These are phyloP conservation scores for Patella ulyssiponensis DNA, from an alignment of 2,888 invertebrate species.

Conservation along the genomic window DNA sequence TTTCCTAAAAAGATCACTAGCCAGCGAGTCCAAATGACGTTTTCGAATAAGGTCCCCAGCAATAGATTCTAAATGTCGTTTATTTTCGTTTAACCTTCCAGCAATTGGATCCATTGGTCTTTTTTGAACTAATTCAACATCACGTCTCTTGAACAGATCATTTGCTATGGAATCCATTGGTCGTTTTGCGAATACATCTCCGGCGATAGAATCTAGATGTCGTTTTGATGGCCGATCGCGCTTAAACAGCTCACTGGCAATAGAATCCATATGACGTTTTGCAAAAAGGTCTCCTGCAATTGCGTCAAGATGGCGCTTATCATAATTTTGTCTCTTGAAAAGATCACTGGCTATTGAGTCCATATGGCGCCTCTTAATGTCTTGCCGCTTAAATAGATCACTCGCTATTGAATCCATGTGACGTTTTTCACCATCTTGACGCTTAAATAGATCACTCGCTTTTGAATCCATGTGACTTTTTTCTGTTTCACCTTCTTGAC, in stretches of 20 bases:
- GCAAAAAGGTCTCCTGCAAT: conserved; percentile 16
- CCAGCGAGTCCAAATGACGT: not conserved
- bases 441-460: not conserved
- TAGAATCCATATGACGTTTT: conserved; percentile 16
- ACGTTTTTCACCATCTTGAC: not conserved
- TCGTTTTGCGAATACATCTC: conserved; percentile 18
- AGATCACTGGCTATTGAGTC: conserved; percentile 18
- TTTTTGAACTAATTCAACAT: conserved; percentile 4
- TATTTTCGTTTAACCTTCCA: not conserved
- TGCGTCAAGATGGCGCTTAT: conserved; percentile 6
- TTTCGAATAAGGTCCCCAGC: not conserved
- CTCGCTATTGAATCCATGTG: conserved; percentile 20
- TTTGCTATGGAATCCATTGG: conserved; percentile 11
- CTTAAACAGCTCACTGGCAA: conserved; percentile 22
- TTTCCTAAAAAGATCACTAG: conserved; percentile 13
- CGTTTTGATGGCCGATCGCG: not conserved
- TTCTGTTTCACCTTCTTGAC: not conserved
- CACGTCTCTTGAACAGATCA: not conserved
- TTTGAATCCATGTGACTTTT: conserved; percentile 2
- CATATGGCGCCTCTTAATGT: conserved; percentile 8
- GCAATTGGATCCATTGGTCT: not conserved
- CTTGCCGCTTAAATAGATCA: not conserved
- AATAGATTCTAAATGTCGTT: not conserved
- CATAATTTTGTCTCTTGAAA: conserved; percentile 1
- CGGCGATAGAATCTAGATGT: conserved; percentile 21